Evolutionary conservation across 2,888 invertebrate species (phyloP).

Genomic region (Gari tellinella): DNA sequence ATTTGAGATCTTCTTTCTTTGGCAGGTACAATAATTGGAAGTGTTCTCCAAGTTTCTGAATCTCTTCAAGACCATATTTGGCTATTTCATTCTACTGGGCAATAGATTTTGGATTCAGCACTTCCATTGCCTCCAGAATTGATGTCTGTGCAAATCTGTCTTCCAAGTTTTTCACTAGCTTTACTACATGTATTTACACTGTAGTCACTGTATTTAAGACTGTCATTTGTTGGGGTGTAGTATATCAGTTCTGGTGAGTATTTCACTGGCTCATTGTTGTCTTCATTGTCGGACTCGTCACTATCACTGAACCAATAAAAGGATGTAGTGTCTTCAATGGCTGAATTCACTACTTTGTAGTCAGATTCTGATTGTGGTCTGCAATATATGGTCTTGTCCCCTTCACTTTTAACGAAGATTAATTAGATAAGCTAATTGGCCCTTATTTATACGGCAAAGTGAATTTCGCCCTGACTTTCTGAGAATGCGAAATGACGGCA

Average conservation of each 20-base stretch:
- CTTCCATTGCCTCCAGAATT: slow-evolving; percentile 7
- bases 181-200: slow-evolving; percentile 17
- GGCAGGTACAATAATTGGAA: slow-evolving; percentile 13
- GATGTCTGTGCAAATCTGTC: slow-evolving; percentile 33
- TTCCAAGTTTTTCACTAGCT: slow-evolving; percentile 22
- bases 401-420: background rate
- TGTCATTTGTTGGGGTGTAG: slow-evolving; percentile 16
- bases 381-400: background rate
- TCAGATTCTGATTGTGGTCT: background rate
- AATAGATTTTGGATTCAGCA: slow-evolving; percentile 23
- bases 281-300: background rate
- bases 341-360: background rate
- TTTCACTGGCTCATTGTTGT: background rate
- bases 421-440: no score
- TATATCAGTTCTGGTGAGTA: slow-evolving; percentile 16
- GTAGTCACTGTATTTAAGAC: slow-evolving; percentile 6
- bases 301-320: slow-evolving; percentile 28
- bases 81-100: slow-evolving; percentile 3
- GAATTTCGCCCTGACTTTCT: no score
- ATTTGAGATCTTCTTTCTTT: slow-evolving; percentile 2
- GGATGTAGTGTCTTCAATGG: slow-evolving; percentile 5
- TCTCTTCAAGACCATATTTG: slow-evolving; percentile 19
- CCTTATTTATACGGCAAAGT: no score
- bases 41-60: slow-evolving; percentile 16
- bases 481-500: no score